phyloP scores from a whole-genome alignment of 2,113 vertebrate genomes.

The Eudorcas thomsonii region DNA sequence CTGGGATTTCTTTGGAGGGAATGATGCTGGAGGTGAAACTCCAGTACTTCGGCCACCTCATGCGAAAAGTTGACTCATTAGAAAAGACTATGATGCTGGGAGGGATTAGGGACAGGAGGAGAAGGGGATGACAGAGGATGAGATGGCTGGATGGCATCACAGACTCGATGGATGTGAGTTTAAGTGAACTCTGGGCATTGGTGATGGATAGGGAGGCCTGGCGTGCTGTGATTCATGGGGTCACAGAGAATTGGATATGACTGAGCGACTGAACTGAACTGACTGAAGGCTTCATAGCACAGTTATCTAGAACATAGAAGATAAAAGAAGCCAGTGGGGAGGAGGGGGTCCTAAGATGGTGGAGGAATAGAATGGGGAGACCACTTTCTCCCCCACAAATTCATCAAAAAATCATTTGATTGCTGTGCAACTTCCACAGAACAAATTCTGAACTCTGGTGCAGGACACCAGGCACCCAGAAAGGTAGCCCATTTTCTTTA shows the following conservation, averaged over 20 bases:
- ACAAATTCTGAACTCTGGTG: not conserved
- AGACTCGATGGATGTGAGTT: no score
- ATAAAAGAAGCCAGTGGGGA: not conserved
- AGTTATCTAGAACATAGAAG: not conserved
- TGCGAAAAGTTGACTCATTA: no score
- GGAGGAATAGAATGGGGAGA: not conserved
- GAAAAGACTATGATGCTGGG: no score
- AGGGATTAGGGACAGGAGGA: no score
- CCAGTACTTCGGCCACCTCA: no score
- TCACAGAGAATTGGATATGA: rapidly evolving
- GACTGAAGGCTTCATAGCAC: not conserved
- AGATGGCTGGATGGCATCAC: no score
- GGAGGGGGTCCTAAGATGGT: not conserved
- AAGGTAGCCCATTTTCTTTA: not conserved
- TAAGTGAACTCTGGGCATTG: rapidly evolving
- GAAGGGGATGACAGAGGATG: no score
- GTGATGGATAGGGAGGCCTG: no score
- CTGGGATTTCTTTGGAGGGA: no score
- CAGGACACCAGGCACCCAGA: not conserved
- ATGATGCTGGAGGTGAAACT: no score
- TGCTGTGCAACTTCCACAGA: not conserved
- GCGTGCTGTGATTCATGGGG: rapidly evolving
- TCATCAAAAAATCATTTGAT: not conserved
- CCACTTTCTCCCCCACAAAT: not conserved
- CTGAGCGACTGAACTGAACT: no score